phyloP scores from a whole-genome alignment of 2,888 invertebrate genomes.

The Lasioglossum calceatum region DNA sequence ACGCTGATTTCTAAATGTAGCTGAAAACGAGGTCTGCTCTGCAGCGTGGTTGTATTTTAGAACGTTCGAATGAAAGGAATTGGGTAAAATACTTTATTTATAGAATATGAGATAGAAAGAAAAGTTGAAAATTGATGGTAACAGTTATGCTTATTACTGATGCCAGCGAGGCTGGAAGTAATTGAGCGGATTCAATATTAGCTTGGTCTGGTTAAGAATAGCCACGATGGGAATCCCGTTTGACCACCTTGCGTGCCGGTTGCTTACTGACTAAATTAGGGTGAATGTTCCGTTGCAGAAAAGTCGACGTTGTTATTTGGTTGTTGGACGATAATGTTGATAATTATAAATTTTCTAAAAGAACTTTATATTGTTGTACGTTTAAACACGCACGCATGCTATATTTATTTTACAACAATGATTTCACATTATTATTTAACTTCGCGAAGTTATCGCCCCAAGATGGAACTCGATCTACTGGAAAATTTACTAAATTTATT shows the following conservation, averaged over 20 bases:
- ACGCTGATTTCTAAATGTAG: background rate
- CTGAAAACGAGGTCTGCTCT: background rate
- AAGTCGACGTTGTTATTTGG: slow-evolving; percentile 51
- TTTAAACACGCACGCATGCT: background rate
- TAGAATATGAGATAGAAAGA: background rate
- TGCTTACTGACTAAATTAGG: slow-evolving; percentile 70
- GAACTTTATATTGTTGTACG: background rate
- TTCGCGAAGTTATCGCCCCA: background rate
- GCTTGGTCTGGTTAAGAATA: slow-evolving; percentile 74
- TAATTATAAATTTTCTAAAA: slow-evolving; percentile 18
- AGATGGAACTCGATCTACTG: background rate
- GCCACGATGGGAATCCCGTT: slow-evolving; percentile 70
- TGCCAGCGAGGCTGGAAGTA: slow-evolving; percentile 62
- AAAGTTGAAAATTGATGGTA: slow-evolving; percentile 36
- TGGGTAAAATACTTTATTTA: slow-evolving; percentile 6
- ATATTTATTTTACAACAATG: background rate
- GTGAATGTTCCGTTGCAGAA: slow-evolving; percentile 70
- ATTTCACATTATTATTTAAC: background rate
- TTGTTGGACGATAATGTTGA: slow-evolving; percentile 30
- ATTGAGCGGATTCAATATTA: slow-evolving; percentile 72
- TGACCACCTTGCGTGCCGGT: slow-evolving; percentile 70
- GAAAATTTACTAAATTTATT: background rate
- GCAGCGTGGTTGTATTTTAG: slow-evolving; percentile 3
- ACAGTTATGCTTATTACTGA: slow-evolving; percentile 65
- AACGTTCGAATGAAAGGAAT: background rate